Percentiles rank a stretch among this genome's conserved stretches.
Conservation (phyloP, 1,140 invertebrate genomes). For the Leptopilina boulardi region DNA sequence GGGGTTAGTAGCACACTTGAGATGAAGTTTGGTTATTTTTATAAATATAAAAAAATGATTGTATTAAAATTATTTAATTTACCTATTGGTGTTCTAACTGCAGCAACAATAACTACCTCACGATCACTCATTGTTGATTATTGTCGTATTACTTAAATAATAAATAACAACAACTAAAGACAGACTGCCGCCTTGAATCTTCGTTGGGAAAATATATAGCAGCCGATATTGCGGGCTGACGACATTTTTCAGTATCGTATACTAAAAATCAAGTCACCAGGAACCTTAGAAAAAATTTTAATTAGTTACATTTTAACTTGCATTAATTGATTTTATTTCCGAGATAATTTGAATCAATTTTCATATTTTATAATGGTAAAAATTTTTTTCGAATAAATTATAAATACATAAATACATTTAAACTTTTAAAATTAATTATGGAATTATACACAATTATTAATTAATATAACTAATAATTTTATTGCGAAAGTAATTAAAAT, state of each 20-base stretch:
- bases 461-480: no score
- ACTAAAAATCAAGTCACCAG: background rate
- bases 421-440: no score
- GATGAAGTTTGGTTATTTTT: constrained; percentile 24
- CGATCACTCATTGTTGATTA: constrained; percentile 58
- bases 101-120: constrained; percentile 81
- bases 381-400: no score
- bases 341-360: no score
- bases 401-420: no score
- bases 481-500: no score
- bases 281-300: background rate
- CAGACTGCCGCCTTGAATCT: constrained; percentile 46
- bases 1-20: constrained; percentile 30
- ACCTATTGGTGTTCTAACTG: constrained; percentile 83
- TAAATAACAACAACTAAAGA: constrained; percentile 35
- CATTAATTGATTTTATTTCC: no score
- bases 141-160: background rate
- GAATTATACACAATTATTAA: no score
- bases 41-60: background rate
- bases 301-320: background rate
- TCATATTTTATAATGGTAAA: no score
- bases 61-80: constrained; percentile 43
- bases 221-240: constrained; percentile 27
- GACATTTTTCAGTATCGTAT: constrained; percentile 48
- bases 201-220: constrained; percentile 46